Evolutionary conservation across 2,888 invertebrate species (phyloP).

Genomic region (Allolobophora icterica): DNA sequence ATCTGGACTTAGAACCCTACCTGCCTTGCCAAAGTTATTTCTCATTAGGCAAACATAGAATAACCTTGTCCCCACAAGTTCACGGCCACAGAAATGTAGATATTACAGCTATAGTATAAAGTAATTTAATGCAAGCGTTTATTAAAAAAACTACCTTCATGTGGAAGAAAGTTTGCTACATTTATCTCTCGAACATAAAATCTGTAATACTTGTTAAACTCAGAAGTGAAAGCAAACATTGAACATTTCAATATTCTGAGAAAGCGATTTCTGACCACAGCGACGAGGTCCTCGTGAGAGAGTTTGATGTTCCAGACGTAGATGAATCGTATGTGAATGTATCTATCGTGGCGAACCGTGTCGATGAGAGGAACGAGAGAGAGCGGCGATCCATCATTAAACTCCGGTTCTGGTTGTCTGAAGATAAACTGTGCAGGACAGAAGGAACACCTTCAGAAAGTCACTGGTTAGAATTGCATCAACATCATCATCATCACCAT

Average conservation of each 20-base stretch:
- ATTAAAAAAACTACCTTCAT: too few species aligned
- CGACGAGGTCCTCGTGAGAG: conserved; percentile 58
- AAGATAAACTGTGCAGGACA: conserved; percentile 55
- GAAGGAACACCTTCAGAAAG: not conserved
- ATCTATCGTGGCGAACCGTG: conserved; percentile 57
- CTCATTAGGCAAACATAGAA: not conserved
- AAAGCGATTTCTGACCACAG: conserved; percentile 53
- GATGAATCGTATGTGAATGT: conserved; percentile 57
- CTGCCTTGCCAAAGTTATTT: not conserved
- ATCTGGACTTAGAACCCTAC: too few species aligned
- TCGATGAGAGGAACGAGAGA: conserved; percentile 58
- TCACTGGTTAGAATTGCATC: not conserved
- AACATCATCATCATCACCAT: not conserved
- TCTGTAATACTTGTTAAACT: too few species aligned
- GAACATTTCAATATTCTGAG: too few species aligned
- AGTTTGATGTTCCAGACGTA: conserved; percentile 62
- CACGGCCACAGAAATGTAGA: not conserved
- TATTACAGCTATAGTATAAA: too few species aligned
- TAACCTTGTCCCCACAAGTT: not conserved
- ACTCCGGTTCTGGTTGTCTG: conserved; percentile 53
- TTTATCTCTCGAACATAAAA: too few species aligned
- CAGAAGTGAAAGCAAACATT: too few species aligned
- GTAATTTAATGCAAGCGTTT: too few species aligned
- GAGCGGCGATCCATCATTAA: conserved; percentile 56
- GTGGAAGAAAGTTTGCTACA: too few species aligned